A percentile compares a stretch with the other conserved stretches of the same genome.
Evolutionary conservation across 2,888 invertebrate species (phyloP).

Genomic region (Germaria angustata): DNA sequence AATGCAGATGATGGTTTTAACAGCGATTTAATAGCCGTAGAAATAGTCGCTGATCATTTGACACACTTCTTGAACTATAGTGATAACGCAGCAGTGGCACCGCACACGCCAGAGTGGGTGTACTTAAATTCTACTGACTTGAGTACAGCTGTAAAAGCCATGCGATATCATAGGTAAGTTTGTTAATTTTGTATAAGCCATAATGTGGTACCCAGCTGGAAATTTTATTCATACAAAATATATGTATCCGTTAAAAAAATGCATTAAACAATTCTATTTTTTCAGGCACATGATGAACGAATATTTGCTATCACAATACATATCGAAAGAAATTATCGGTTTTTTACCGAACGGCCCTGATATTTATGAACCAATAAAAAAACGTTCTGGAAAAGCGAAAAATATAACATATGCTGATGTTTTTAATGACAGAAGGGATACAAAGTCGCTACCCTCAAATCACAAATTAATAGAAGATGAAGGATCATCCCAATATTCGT

Average conservation of each 20-base stretch:
- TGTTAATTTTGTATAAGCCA: neutral
- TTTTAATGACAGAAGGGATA: neutral
- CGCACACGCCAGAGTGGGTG: neutral
- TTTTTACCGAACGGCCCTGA: neutral
- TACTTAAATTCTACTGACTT: constrained; percentile 16
- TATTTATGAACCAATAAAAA: constrained; percentile 2
- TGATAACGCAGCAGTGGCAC: neutral
- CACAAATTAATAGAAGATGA: constrained; percentile 49
- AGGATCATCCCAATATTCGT: constrained; percentile 38
- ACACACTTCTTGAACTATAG: neutral
- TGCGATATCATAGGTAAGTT: constrained; percentile 44
- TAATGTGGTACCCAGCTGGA: neutral
- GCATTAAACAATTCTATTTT: neutral
- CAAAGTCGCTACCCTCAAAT: neutral
- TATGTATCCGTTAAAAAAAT: neutral
- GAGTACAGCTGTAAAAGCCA: constrained; percentile 15
- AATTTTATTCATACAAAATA: neutral
- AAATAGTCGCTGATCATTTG: constrained; percentile 30
- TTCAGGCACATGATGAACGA: constrained; percentile 50
- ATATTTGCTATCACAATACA: constrained; percentile 27
- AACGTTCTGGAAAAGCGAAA: constrained; percentile 45
- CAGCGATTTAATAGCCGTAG: constrained; percentile 12
- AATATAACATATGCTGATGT: neutral
- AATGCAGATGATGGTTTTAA: constrained; percentile 26
- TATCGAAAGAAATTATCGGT: constrained; percentile 14